Conservation (phyloP, 2,888 invertebrate genomes). For the Neoascia interrupta region DNA sequence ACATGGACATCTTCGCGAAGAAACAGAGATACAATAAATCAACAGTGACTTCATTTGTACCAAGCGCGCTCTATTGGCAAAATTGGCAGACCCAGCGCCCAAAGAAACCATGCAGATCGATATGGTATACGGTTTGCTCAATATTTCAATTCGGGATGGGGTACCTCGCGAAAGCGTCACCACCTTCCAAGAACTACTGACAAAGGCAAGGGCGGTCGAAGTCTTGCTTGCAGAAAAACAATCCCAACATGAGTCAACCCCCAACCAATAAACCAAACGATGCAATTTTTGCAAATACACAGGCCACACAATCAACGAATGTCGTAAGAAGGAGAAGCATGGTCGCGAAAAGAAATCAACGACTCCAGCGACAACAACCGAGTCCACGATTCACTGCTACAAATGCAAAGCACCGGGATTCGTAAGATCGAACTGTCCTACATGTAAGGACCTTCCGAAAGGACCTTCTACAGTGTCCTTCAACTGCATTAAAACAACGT, state of each 20-base stretch:
- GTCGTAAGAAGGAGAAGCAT: slow-evolving; percentile 1
- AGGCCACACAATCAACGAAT: background rate
- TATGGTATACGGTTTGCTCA: slow-evolving; percentile 6
- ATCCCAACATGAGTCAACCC: background rate
- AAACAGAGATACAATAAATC: slow-evolving; percentile 10
- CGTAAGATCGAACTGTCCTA: slow-evolving; percentile 18
- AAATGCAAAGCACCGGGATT: slow-evolving; percentile 31
- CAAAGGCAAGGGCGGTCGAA: background rate
- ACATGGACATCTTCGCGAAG: background rate
- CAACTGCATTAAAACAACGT: background rate
- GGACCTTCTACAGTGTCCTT: too few relatives aligned
- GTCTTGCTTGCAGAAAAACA: background rate
- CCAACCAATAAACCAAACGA: slow-evolving; percentile 1
- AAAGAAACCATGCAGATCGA: slow-evolving; percentile 9
- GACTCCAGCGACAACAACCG: background rate
- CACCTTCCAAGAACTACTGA: background rate
- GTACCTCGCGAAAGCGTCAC: background rate
- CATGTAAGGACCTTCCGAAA: slow-evolving; percentile 19
- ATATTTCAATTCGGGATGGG: background rate
- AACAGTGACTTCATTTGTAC: slow-evolving; percentile 9
- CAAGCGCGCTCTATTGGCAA: background rate
- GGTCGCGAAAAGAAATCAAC: background rate
- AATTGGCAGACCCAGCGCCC: background rate
- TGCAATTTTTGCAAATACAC: background rate
- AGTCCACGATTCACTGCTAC: slow-evolving; percentile 27